Percentiles rank a stretch among this genome's conserved stretches.
These are phyloP conservation scores for Erebia palarica DNA, from an alignment of 2,888 invertebrate genomes.

Conservation along the genomic window DNA sequence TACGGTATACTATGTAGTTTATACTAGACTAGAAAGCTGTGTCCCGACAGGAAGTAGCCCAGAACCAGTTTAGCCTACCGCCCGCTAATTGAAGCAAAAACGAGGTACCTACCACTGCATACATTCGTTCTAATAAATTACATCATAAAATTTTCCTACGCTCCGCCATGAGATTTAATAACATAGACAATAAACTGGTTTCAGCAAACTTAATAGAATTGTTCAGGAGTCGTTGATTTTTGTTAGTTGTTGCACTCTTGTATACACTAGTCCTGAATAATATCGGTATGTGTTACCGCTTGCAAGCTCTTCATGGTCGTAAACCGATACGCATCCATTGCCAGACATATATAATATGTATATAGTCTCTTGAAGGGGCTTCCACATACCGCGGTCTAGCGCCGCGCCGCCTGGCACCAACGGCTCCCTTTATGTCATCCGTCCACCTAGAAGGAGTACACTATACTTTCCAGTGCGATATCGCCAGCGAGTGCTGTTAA, in stretches of 20 bases:
- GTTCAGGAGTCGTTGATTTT: slow-evolving; percentile 10
- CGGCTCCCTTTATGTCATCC: too few relatives aligned
- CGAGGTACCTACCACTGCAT: slow-evolving; percentile 11
- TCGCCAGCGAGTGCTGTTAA: too few relatives aligned
- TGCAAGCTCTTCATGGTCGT: too few relatives aligned
- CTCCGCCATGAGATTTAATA: not conserved
- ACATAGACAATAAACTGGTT: slow-evolving; percentile 1
- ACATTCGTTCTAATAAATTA: slow-evolving; percentile 14
- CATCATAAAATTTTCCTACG: slow-evolving; percentile 21
- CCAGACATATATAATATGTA: too few relatives aligned
- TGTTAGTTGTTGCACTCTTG: not conserved
- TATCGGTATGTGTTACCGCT: not conserved
- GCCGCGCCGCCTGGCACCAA: too few relatives aligned
- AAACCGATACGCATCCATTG: too few relatives aligned
- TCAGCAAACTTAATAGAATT: slow-evolving; percentile 3
- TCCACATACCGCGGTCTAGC: too few relatives aligned
- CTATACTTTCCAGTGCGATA: too few relatives aligned
- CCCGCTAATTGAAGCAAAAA: slow-evolving; percentile 29
- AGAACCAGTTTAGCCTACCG: slow-evolving; percentile 23
- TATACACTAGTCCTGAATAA: not conserved
- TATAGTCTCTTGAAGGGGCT: too few relatives aligned
- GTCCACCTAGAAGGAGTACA: too few relatives aligned
- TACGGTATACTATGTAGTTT: not conserved
- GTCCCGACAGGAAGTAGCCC: slow-evolving; percentile 30
- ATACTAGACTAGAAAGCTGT: slow-evolving; percentile 31